A percentile compares a stretch with the other conserved stretches of the same genome.
Conservation (phyloP, 2,797 vertebrate genomes). For the Channallabes apus region DNA sequence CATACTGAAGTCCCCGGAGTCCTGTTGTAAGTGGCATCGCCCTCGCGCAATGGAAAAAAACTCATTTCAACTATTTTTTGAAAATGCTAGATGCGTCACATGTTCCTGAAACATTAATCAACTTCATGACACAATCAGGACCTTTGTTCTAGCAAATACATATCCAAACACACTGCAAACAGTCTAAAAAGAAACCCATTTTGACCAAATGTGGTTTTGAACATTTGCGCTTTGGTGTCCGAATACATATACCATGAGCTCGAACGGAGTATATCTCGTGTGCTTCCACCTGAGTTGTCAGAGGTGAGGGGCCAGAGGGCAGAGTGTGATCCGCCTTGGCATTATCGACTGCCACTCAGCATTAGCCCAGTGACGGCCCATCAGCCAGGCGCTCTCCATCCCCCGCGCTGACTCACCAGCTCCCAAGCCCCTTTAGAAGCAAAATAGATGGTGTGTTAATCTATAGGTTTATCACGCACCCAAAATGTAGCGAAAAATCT, state of each 20-base stretch:
- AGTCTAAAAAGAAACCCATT: background rate
- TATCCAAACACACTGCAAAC: background rate
- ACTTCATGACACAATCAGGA: slow-evolving; percentile 13
- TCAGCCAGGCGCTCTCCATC: slow-evolving; percentile 68
- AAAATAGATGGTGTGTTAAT: slow-evolving; percentile 55
- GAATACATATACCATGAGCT: slow-evolving; percentile 11
- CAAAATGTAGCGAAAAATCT: background rate
- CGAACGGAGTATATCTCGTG: slow-evolving; percentile 2
- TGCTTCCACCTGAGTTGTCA: slow-evolving; percentile 43
- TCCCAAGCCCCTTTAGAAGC: slow-evolving; percentile 70
- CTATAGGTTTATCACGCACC: background rate
- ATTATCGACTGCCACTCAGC: slow-evolving; percentile 82
- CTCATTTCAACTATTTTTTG: slow-evolving; percentile 48
- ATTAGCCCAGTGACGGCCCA: slow-evolving; percentile 66
- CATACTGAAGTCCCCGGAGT: slow-evolving; percentile 50
- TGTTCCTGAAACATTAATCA: slow-evolving; percentile 34
- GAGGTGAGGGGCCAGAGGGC: slow-evolving; percentile 67
- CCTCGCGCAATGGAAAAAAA: slow-evolving; percentile 33
- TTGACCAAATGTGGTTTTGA: background rate
- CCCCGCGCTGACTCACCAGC: slow-evolving; percentile 79
- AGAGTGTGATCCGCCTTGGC: slow-evolving; percentile 80
- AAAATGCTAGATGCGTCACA: slow-evolving; percentile 44
- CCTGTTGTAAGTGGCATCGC: slow-evolving; percentile 44
- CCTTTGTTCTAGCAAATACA: background rate
- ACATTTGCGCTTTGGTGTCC: background rate